Conservation (phyloP, 2,113 vertebrate species). For the Heptranchias perlo region DNA sequence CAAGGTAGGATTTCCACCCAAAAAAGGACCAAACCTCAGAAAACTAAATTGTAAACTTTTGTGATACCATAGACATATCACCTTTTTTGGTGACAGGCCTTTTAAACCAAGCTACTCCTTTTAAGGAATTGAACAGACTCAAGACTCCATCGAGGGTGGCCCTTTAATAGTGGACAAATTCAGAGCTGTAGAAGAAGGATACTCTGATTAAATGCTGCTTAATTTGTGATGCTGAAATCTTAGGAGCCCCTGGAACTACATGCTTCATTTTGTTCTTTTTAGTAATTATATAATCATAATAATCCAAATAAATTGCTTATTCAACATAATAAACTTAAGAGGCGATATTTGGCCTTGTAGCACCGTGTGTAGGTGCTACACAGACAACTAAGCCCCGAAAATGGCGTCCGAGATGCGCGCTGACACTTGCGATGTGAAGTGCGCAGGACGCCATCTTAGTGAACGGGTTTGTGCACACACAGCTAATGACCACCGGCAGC, state of each 20-base stretch:
- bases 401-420: too few relatives aligned
- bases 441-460: too few relatives aligned
- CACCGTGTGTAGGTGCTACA: too few relatives aligned
- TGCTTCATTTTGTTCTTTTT: not conserved
- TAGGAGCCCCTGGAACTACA: not conserved
- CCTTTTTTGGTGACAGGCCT: too few relatives aligned
- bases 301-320: conserved; percentile 34
- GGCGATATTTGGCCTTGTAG: too few relatives aligned
- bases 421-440: too few relatives aligned
- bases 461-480: too few relatives aligned
- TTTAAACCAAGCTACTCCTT: not conserved
- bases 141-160: not conserved
- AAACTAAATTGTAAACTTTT: not conserved
- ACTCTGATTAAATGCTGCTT: not conserved
- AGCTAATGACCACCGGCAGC: too few relatives aligned
- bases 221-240: not conserved
- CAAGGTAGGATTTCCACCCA: not conserved
- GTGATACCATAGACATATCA: not conserved
- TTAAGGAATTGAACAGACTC: not conserved
- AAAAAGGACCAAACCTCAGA: not conserved
- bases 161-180: not conserved
- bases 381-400: too few relatives aligned
- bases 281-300: conserved; percentile 22
- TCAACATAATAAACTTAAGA: not conserved
- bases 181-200: not conserved